Evolutionary conservation across 2,797 vertebrate species (phyloP), one percentile per base, ranked within the genome.

Genomic region (Sebastiscus tertius): DNA sequence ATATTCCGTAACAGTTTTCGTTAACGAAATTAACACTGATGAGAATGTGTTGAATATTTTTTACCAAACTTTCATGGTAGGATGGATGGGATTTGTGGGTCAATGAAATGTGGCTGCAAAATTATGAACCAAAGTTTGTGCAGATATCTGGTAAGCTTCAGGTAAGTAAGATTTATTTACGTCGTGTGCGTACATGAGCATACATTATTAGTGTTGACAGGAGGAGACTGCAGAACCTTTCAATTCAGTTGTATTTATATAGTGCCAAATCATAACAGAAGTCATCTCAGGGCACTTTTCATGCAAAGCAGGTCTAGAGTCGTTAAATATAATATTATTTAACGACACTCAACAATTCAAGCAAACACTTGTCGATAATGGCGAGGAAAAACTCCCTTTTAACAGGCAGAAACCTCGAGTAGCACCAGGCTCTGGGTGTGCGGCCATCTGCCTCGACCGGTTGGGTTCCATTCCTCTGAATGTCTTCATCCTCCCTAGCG

Each of bases 171-270:
- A 79, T 52, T 74, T 11, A 65, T 65, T 27, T 66, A 22, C 60
- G 31, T 56, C 46, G 61, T 42, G 24, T 54, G 27, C 4, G 34
- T 36, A 36, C 34, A 36, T 39, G 36, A 39, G 36, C 12, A 74
- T 62, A 61, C 31, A 83, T 82, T 67, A 81, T 82, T 64, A 11
- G 33, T n/a, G 52, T 70, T 16, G 68, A 75, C 29, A 42, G 27
- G 26, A 72, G 26, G 39, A 69, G 39, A 83, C 27, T 6, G 46
- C 3, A 36, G 14, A 29, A 26, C 22, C 58, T 79, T 56, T 78
- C 36, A 13, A 13, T 39, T 39, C 12, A 39, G 12, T 13, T 39
- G 36, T 13, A 13, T 39, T 39, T 39, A 39, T 39, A 39, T 39
- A 5, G 12, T 39, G 42, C 16, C 49, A 52, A 20, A 52, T 52